These are phyloP conservation scores for Colius striatus DNA, from an alignment of 2,113 vertebrate genomes.

Conservation along the genomic window DNA sequence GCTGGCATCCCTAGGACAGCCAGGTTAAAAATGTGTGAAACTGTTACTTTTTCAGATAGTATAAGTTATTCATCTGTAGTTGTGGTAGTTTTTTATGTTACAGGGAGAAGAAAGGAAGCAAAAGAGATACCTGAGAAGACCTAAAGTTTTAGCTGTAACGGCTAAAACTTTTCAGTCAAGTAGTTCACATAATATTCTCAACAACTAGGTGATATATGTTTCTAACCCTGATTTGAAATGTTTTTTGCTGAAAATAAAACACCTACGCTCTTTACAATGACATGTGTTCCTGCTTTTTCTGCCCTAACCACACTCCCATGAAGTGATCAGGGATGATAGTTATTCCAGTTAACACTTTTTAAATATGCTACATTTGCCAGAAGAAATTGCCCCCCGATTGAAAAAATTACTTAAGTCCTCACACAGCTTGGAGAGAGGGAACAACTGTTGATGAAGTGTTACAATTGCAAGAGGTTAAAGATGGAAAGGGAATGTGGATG, in stretches of 20 bases:
- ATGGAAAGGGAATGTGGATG: not conserved
- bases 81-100: not conserved
- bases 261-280: not conserved
- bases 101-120: not conserved
- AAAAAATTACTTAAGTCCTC: not conserved
- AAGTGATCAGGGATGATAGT: not conserved
- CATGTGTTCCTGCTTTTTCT: not conserved
- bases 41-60: not conserved
- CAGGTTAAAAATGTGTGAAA: not conserved
- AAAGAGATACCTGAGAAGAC: not conserved
- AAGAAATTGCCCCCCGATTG: not conserved
- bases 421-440: not conserved
- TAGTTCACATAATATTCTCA: not conserved
- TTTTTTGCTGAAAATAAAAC: not conserved
- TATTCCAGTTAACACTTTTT: not conserved
- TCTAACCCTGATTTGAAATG: not conserved
- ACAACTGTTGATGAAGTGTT: not conserved
- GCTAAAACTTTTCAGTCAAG: not conserved
- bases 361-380: not conserved
- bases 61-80: not conserved
- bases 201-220: not conserved
- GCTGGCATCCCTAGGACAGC: not conserved
- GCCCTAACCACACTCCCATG: not conserved
- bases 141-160: not conserved
- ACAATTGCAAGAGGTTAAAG: constrained; percentile 39